Conservation (phyloP, 35 echinoderm and acorn worm species). For the Eucidaris tribuloides region DNA sequence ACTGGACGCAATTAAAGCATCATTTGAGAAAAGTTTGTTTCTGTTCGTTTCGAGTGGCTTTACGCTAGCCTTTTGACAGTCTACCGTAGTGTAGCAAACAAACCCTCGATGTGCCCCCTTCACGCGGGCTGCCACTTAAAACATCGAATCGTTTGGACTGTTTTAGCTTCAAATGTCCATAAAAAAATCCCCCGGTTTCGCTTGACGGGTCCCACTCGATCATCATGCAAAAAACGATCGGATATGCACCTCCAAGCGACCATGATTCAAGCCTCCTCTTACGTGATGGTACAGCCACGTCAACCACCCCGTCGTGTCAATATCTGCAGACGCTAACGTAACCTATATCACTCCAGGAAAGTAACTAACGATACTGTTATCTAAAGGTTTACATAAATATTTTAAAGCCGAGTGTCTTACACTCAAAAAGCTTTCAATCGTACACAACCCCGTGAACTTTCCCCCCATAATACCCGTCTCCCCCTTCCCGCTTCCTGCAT, state of each 20-base stretch:
- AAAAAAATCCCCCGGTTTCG: background rate
- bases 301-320: too few relatives aligned
- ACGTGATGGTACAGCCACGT: too few relatives aligned
- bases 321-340: too few relatives aligned
- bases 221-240: background rate
- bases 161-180: background rate
- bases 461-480: too few relatives aligned
- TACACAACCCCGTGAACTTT: too few relatives aligned
- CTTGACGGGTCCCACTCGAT: background rate
- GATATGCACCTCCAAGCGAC: constrained; percentile 14
- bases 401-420: too few relatives aligned
- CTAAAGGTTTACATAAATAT: too few relatives aligned
- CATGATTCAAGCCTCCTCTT: background rate
- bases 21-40: constrained; percentile 16
- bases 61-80: constrained; percentile 21
- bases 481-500: too few relatives aligned
- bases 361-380: too few relatives aligned
- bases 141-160: background rate
- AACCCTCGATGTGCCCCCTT: constrained; percentile 4
- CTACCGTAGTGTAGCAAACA: constrained; percentile 19
- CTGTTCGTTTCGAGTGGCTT: constrained; percentile 19
- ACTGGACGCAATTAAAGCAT: background rate
- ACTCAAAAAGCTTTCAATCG: too few relatives aligned
- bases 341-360: too few relatives aligned
- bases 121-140: constrained; percentile 21